Evolutionary conservation across 1,140 invertebrate species (phyloP), one percentile per base, ranked within the genome.

Genomic region (Drosophila chauvacae): DNA sequence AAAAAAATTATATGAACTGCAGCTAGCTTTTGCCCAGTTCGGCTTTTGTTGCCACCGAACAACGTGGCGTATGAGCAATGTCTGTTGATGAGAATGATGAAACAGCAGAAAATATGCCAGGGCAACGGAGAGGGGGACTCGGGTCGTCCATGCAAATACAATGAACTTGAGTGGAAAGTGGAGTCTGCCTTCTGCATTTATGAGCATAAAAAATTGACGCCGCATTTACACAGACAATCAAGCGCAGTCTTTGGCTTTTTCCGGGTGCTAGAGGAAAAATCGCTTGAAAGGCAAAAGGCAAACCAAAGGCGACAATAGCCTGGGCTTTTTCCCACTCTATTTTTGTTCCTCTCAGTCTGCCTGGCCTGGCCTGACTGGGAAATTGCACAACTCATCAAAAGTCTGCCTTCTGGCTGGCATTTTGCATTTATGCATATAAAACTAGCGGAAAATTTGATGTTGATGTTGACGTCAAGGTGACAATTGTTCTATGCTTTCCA

Each of bases 11-110:
- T 59, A 66, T 79, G 72, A 90, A 88, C 76, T 88, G 71, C 59
- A 69, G 59, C 64, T 71, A 69, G 59, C 64, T 74, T 45, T 68
- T 57, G 77, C 30, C 51, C 51, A 53, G 53, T 56, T 56, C 20
- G 53, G 53, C 81, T 73, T 85, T 90, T 88, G 84, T 88, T 74
- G 76, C 66, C 70, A 51, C 48, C 37, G 70, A 42, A 16, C 64
- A 90, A 90, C 79, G 78, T 90, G 81, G 85, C 85, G 85, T 90
- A 90, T 90, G 85, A 85, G 85, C 81, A 90, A 90, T 90, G 85
- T 85, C 78, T 88, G 85, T 70, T 90, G 85, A 68, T 88, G 85
- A 88, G 88, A 79, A 88, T 90, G 85, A 90, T 88, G 85, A 88
- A 88, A 88, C 85, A 88, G 85, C 85, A 88, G 83, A 88, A 88